phyloP scores from a whole-genome alignment of 2,888 invertebrate genomes.

The Phyto melanocephala region DNA sequence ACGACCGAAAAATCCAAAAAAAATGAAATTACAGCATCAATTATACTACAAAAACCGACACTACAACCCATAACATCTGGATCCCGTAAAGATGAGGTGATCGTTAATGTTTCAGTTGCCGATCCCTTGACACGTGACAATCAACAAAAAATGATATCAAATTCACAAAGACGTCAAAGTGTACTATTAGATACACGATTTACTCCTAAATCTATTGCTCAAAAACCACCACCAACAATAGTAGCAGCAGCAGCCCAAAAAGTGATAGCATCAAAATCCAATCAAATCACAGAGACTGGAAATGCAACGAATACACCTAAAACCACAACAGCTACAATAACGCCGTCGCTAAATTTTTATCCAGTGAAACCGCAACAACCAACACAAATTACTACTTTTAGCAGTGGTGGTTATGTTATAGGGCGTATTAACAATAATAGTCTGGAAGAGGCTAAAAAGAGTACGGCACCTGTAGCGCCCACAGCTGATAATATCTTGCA shows the following conservation, averaged over 20 bases:
- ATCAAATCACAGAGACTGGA: not conserved
- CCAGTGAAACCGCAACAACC: constrained; percentile 35
- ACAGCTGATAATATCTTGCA: constrained; percentile 67
- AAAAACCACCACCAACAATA: constrained; percentile 23
- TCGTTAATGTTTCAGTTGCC: constrained; percentile 69
- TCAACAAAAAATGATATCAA: constrained; percentile 67
- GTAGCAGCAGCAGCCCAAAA: not conserved
- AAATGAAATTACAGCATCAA: constrained; percentile 6
- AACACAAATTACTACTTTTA: constrained; percentile 64
- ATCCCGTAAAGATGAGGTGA: constrained; percentile 67
- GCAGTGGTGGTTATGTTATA: constrained; percentile 66
- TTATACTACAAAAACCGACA: not conserved
- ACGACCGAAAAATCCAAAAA: constrained; percentile 36
- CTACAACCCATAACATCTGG: not conserved
- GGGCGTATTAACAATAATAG: constrained; percentile 38
- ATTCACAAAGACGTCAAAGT: constrained; percentile 65
- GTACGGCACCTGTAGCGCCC: not conserved
- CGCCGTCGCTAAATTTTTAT: constrained; percentile 24
- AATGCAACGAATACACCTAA: not conserved
- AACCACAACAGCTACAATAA: not conserved
- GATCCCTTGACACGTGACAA: constrained; percentile 71
- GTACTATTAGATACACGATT: constrained; percentile 60
- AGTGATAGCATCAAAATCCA: constrained; percentile 11
- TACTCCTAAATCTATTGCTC: constrained; percentile 65
- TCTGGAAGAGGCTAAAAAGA: constrained; percentile 13